These are phyloP conservation scores for Trachurus trachurus DNA, from an alignment of 2,797 vertebrate species.

Conservation along the genomic window DNA sequence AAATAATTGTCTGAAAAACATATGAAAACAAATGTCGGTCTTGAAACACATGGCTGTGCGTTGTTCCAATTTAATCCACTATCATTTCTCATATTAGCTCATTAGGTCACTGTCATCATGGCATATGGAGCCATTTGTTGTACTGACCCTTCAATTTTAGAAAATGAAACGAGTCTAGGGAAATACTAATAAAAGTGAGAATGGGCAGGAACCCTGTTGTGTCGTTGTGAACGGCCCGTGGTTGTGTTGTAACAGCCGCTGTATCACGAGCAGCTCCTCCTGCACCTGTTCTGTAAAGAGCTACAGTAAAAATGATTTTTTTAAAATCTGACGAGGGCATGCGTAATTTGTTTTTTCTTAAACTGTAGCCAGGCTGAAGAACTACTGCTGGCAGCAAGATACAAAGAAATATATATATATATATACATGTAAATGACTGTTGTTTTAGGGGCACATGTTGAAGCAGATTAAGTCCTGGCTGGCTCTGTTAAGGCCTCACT, in stretches of 20 bases:
- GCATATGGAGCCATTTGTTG: slow-evolving; percentile 5
- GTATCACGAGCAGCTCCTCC: slow-evolving; percentile 29
- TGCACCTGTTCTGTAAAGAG: slow-evolving; percentile 40
- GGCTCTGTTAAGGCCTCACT: slow-evolving; percentile 30
- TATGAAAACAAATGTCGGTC: slow-evolving; percentile 41
- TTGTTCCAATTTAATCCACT: slow-evolving; percentile 17
- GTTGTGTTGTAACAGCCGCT: slow-evolving; percentile 78
- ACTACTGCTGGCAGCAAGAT: slow-evolving; percentile 56
- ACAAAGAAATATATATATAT: slow-evolving; percentile 12
- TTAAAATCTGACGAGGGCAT: slow-evolving; percentile 44
- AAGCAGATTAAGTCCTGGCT: slow-evolving; percentile 34
- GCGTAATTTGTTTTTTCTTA: slow-evolving; percentile 38
- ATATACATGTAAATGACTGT: slow-evolving; percentile 53
- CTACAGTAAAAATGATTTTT: slow-evolving; percentile 32
- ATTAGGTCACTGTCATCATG: not conserved
- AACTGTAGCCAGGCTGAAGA: slow-evolving; percentile 41
- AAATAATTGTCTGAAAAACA: slow-evolving; percentile 42
- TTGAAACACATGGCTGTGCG: slow-evolving; percentile 13
- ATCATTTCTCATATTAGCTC: slow-evolving; percentile 10
- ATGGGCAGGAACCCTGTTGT: slow-evolving; percentile 9
- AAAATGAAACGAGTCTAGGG: not conserved
- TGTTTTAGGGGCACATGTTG: slow-evolving; percentile 39
- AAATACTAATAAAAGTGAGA: not conserved
- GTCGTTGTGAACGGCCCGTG: slow-evolving; percentile 9
- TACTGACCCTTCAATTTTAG: not conserved